Evolutionary conservation across 2,888 invertebrate species (phyloP).

Genomic region (Catonia carolina): DNA sequence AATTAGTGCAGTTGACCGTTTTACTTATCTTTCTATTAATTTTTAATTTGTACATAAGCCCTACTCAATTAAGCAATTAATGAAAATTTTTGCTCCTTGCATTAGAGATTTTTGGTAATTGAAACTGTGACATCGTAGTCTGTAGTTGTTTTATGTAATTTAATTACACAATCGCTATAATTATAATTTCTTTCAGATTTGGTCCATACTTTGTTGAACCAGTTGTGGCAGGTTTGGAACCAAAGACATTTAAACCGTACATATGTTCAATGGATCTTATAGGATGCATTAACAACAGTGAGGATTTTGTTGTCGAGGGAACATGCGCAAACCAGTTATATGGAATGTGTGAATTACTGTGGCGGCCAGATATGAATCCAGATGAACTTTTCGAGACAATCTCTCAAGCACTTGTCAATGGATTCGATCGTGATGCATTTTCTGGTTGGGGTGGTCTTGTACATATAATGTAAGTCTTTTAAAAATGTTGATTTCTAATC

Average conservation of each 20-base stretch:
- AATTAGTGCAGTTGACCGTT: too few species aligned
- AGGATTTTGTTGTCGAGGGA: conserved; percentile 97
- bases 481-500: too few species aligned
- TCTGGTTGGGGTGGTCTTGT: conserved; percentile 98
- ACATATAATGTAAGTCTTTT: conserved; percentile 81
- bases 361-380: conserved; percentile 83
- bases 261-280: conserved; percentile 94
- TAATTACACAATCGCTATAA: too few species aligned
- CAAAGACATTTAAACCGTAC: conserved; percentile 75
- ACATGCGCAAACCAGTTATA: conserved; percentile 83
- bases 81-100: too few species aligned
- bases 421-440: conserved; percentile 93
- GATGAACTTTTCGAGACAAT: conserved; percentile 95
- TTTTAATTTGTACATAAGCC: too few species aligned
- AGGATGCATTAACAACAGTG: conserved; percentile 78
- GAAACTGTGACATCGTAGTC: too few species aligned
- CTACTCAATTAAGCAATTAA: too few species aligned
- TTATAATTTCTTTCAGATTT: conserved; percentile 64
- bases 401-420: conserved; percentile 90
- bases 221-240: conserved; percentile 88
- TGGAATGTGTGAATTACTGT: conserved; percentile 96
- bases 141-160: too few species aligned
- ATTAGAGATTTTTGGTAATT: too few species aligned
- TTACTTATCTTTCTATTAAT: too few species aligned
- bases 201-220: conserved; percentile 98